Base-by-base conservation (phyloP, 1,140 invertebrate species). In the Harpegnathos saltator region DNA sequence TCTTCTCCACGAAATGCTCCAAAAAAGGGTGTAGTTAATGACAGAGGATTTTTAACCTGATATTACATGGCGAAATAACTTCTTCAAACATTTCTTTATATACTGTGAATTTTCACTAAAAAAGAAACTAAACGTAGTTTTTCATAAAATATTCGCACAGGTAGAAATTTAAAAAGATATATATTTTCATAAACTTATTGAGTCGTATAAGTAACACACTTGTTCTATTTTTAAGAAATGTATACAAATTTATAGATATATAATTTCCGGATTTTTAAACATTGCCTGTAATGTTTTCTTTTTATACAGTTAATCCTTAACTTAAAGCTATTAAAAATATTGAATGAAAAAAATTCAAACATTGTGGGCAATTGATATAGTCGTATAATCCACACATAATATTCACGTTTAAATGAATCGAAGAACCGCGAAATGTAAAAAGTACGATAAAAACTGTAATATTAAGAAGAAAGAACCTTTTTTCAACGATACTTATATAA, bases 21-120 rank as follows among this genome's bases (percentile, higher is more conserved):
- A 58, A 68, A 86, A 84, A 86, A 86, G 87, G 61, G 68, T 84
- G 71, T 84, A 89, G 84, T 84, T 89, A 89, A 89, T 89, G 84
- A 72, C 44, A 24, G 58, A 89, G 73, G 61, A 86, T 69, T 89
- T 82, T 87, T 88, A 89, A 89, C 72, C 62, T 85, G 58, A 26
- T 68, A 87, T 87, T 82, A 88, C 68, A 74, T 48, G 33, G 50
- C n/a, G 54, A 48, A 56, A 83, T 73, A 58, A 3, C 24, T 75
- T 80, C 68, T n/a, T n/a, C 75, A 63, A 75, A 74, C 17, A 82
- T 62, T 44, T 58, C 33, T 22, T 61, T 44, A 14, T 69, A 19
- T 59, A 62, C 66, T 66, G 75, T 82, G 33, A 82, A 87, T 87
- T 84, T 87, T 85, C 24, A 81, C 65, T 77, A 78, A 85, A 88